Percentiles rank a stretch among this genome's conserved stretches.
Conservation (phyloP, 2,888 invertebrate species). For the Aplocera efformata region DNA sequence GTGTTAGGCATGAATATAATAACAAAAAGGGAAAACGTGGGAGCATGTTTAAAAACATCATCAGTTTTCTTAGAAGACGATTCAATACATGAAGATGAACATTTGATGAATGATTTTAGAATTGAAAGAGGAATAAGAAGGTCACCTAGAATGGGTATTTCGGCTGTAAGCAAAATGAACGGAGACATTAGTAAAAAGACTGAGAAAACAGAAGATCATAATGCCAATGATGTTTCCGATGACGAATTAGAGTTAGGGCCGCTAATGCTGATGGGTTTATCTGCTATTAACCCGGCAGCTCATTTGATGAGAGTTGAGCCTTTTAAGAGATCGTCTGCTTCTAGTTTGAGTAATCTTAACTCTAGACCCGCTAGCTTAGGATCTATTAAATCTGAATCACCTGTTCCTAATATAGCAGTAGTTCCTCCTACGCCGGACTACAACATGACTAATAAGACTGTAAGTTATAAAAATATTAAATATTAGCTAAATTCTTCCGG, state of each 20-base stretch:
- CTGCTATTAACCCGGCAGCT: conserved; percentile 82
- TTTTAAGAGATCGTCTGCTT: conserved; percentile 58
- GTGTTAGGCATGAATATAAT: conserved; percentile 74
- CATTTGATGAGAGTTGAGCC: conserved; percentile 82
- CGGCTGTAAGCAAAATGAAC: conserved; percentile 73
- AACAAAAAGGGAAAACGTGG: conserved; percentile 66
- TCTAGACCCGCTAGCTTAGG: conserved; percentile 73
- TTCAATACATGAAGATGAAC: conserved; percentile 64
- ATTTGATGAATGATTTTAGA: conserved; percentile 48
- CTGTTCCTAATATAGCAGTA: conserved; percentile 86
- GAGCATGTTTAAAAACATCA: conserved; percentile 66
- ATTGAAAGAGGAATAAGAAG: conserved; percentile 66
- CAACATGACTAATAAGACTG: conserved; percentile 67
- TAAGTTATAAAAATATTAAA: conserved; percentile 43
- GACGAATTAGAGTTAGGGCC: conserved; percentile 83
- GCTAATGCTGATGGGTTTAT: conserved; percentile 84
- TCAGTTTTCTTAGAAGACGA: conserved; percentile 73
- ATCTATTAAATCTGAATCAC: conserved; percentile 63
- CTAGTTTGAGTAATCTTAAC: conserved; percentile 49
- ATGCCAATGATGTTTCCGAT: conserved; percentile 65
- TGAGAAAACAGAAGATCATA: conserved; percentile 59
- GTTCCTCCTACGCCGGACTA: conserved; percentile 87
- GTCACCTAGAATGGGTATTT: conserved; percentile 72
- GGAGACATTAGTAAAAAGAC: conserved; percentile 72
- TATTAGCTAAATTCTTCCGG: neutral